Conservation (phyloP, 2,888 invertebrate genomes). For the Ectobius pallidus region DNA sequence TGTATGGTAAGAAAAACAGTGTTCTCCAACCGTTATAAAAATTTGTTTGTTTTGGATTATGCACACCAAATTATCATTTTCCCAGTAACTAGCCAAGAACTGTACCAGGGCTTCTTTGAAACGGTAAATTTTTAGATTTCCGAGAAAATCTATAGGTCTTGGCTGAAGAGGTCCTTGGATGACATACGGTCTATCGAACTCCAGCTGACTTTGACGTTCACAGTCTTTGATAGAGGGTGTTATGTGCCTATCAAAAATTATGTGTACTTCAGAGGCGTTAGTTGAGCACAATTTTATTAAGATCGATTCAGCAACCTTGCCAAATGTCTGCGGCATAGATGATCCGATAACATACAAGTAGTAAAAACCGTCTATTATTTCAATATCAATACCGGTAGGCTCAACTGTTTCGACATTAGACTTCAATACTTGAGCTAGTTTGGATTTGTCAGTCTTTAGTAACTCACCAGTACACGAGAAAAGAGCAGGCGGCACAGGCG, state of each 20-base stretch:
- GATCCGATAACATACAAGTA: conserved; percentile 46
- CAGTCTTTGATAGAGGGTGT: conserved; percentile 34
- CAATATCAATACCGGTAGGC: conserved; percentile 43
- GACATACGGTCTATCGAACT: conserved; percentile 12
- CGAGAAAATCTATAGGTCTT: conserved; percentile 48
- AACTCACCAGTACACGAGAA: too few species aligned
- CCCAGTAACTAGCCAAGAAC: conserved; percentile 48
- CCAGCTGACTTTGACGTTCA: conserved; percentile 31
- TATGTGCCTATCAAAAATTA: conserved; percentile 49
- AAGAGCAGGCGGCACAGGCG: too few species aligned
- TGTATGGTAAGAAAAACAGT: not conserved
- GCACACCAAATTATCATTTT: conserved; percentile 24
- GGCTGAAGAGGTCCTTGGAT: conserved; percentile 24
- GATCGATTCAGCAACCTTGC: conserved; percentile 47
- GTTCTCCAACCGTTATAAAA: conserved; percentile 1
- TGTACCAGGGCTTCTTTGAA: conserved; percentile 49
- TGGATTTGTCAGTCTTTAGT: conserved; percentile 45
- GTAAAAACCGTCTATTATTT: conserved; percentile 49
- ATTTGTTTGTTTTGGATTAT: not conserved
- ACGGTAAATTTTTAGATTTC: conserved; percentile 48
- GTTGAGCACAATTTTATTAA: conserved; percentile 47
- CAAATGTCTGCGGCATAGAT: conserved; percentile 48
- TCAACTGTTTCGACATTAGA: conserved; percentile 12
- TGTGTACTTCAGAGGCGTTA: conserved; percentile 46
- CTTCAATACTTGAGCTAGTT: conserved; percentile 39